Evolutionary conservation across 1,140 invertebrate genomes (phyloP).

Genomic region (Neodiprion lecontei): DNA sequence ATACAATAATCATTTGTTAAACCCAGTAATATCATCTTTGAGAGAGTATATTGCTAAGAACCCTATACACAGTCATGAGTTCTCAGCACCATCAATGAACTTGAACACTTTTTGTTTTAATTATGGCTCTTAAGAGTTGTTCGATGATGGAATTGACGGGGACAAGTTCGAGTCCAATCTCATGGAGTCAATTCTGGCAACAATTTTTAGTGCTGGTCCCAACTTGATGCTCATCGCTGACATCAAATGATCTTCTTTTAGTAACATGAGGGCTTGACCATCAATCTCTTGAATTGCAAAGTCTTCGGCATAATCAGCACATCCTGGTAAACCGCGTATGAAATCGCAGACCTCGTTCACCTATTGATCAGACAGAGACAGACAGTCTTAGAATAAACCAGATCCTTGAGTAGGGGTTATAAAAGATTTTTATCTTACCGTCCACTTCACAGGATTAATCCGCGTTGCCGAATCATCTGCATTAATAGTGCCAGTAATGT

Average conservation of each 20-base stretch:
- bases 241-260: constrained; percentile 96
- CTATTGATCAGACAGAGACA: constrained; percentile 50
- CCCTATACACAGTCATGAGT: neutral
- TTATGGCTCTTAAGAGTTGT: constrained; percentile 21
- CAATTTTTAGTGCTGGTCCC: constrained; percentile 94
- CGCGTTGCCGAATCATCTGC: constrained; percentile 61
- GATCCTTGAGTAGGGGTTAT: neutral
- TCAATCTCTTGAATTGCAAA: constrained; percentile 96
- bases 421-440: constrained; percentile 59
- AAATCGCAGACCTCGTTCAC: constrained; percentile 84
- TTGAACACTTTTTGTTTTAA: neutral
- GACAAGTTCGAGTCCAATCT: constrained; percentile 62
- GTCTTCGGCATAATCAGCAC: constrained; percentile 92
- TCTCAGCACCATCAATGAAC: neutral
- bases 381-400: neutral
- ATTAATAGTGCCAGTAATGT: constrained; percentile 52
- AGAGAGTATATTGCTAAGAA: neutral
- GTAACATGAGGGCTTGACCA: constrained; percentile 89
- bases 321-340: constrained; percentile 84
- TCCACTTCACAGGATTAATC: constrained; percentile 80
- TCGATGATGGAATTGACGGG: constrained; percentile 46
- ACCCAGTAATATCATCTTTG: neutral
- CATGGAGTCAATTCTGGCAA: constrained; percentile 83
- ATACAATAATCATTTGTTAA: no score
- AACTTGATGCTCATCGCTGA: constrained; percentile 94